Evolutionary conservation across 2,888 invertebrate genomes (phyloP), one percentile per base, ranked within the genome.

Genomic region (Himalopsyche japonica): DNA sequence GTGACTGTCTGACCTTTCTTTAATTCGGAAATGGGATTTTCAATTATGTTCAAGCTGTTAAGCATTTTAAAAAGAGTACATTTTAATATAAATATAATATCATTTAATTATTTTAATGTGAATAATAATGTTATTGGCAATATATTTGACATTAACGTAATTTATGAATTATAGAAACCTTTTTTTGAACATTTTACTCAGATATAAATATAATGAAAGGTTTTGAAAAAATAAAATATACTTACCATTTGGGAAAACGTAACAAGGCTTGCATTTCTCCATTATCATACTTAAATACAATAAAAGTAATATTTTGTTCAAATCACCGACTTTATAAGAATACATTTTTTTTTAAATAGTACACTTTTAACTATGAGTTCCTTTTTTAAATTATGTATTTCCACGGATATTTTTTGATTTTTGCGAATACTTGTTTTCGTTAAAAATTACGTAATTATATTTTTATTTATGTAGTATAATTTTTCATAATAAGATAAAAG

Each of bases 201-300:
- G n/a, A n/a, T n/a, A n/a, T n/a, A n/a, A n/a, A n/a, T n/a, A n/a
- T n/a, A n/a, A n/a, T 37, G 7, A 37, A 6, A 8, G n/a, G n/a
- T 49, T 49, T 49, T 0, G 18, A 5, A 2, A 49, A 49, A 49
- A 18, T 0, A 37, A 37, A 37, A 34, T 32, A 79, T 8, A 84
- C 82, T 90, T 89, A 93, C 93, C 93, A 89, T 91, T 93, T 43
- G 93, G 93, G 87, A 93, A 93, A 34, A 93, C 89, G 88, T 93
- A 93, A 89, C 93, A 93, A 87, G 27, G 70, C 27, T 70, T 30
- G 12, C 70, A 70, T 70, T 70, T 12, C 12, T 70, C 15, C 15
- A 43, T 70, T 15, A 70, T 27, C 3, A 70, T 27, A 70, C 20
- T 27, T 24, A 70, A 70, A 64, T 24, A 64, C 10, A 70, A 27